Conservation (phyloP, 1,140 invertebrate genomes). For the Idris sp. region DNA sequence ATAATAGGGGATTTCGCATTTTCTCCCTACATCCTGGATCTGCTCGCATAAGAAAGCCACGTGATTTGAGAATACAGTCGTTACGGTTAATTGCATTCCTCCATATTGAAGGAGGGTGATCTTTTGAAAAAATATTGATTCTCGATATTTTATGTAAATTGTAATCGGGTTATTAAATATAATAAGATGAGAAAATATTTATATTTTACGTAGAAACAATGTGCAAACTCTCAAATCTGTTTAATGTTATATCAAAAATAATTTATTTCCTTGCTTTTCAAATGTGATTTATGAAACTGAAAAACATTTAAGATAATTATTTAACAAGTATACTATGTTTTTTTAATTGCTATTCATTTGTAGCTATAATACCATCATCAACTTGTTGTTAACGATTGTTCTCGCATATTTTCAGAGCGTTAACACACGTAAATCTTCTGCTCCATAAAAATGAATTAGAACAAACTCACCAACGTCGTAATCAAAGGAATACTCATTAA, state of each 20-base stretch:
- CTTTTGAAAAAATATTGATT: conserved; percentile 39
- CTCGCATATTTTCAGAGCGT: not conserved
- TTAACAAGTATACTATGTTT: no score
- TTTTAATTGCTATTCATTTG: no score
- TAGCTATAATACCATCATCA: conserved; percentile 2
- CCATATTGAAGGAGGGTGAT: conserved; percentile 24
- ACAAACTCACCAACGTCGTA: conserved; percentile 43
- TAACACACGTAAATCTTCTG: not conserved
- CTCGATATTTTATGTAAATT: conserved; percentile 34
- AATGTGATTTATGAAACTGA: no score
- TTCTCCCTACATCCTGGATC: conserved; percentile 51
- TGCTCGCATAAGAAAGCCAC: conserved; percentile 17
- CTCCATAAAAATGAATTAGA: conserved; percentile 33
- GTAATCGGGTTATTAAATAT: no score
- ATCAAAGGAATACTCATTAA: conserved; percentile 27
- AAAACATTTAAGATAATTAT: no score
- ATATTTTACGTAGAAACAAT: no score
- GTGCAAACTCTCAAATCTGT: no score
- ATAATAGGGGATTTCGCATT: conserved; percentile 57
- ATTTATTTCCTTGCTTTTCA: no score
- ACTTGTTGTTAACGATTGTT: conserved; percentile 1
- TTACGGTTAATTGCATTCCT: conserved; percentile 49
- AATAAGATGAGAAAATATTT: no score
- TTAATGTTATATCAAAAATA: no score
- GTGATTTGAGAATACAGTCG: conserved; percentile 43